These are phyloP conservation scores for Tetropium fuscum DNA, from an alignment of 2,888 invertebrate genomes.

Conservation along the genomic window DNA sequence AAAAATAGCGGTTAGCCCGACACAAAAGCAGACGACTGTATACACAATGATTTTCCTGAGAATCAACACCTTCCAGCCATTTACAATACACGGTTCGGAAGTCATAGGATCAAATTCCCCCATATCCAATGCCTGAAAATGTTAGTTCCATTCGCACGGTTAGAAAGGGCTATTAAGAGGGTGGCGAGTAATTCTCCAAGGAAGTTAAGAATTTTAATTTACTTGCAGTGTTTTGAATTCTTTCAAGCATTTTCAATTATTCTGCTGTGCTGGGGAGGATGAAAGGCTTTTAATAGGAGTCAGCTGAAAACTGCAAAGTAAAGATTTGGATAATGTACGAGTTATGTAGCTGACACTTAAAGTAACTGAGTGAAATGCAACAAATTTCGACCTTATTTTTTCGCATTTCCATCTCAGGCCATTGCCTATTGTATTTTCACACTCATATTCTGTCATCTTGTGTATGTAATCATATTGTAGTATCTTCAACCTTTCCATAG, in stretches of 20 bases:
- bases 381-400: no score
- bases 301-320: no score
- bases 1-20: conserved; percentile 26
- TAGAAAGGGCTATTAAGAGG: conserved; percentile 16
- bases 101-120: conserved; percentile 25
- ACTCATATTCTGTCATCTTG: no score
- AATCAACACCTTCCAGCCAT: conserved; percentile 32
- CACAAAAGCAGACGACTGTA: conserved; percentile 30
- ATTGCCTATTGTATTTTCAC: no score
- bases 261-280: no score
- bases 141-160: conserved; percentile 38
- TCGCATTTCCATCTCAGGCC: no score
- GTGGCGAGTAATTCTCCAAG: conserved; percentile 7
- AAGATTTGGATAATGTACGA: no score
- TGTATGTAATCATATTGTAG: no score
- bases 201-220: conserved; percentile 23
- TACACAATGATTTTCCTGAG: conserved; percentile 23
- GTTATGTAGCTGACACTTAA: no score
- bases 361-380: no score
- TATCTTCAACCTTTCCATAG: no score
- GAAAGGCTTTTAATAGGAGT: no score
- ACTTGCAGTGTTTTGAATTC: conserved; percentile 20
- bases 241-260: conserved; percentile 8
- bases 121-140: conserved; percentile 19
- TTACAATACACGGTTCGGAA: conserved; percentile 32